A percentile compares a stretch with the other conserved stretches of the same genome.
Evolutionary conservation across 2,797 vertebrate genomes (phyloP).

Genomic region (Melanotaenia boesemani): DNA sequence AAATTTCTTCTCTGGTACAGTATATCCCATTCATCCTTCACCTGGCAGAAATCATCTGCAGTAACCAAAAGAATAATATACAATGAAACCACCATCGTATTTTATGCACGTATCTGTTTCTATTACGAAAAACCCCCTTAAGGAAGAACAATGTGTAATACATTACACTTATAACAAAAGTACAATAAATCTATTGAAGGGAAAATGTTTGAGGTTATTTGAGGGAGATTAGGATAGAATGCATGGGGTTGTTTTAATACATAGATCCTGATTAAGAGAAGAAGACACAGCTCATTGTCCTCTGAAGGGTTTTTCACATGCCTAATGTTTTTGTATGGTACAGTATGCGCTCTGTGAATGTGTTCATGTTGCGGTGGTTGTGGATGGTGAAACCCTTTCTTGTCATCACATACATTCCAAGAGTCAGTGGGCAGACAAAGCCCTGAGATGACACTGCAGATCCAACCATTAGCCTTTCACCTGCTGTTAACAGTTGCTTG

Average conservation of each 20-base stretch:
- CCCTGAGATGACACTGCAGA: slow-evolving; percentile 91
- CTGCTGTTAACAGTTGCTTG: slow-evolving; percentile 95
- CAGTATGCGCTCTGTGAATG: slow-evolving; percentile 26
- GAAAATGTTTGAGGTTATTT: slow-evolving; percentile 61
- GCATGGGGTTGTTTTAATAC: slow-evolving; percentile 55
- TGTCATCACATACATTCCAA: slow-evolving; percentile 98
- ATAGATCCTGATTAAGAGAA: slow-evolving; percentile 37
- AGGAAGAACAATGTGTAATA: slow-evolving; percentile 67
- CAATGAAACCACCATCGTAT: slow-evolving; percentile 37
- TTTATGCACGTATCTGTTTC: slow-evolving; percentile 63
- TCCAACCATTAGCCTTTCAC: slow-evolving; percentile 94
- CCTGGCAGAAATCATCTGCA: slow-evolving; percentile 39
- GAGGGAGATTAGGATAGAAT: slow-evolving; percentile 49
- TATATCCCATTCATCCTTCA: slow-evolving; percentile 42
- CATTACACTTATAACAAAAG: slow-evolving; percentile 42
- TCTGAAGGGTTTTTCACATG: slow-evolving; percentile 26
- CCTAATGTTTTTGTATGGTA: slow-evolving; percentile 47
- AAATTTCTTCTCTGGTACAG: slow-evolving; percentile 25
- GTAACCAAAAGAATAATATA: slow-evolving; percentile 54
- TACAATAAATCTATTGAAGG: slow-evolving; percentile 62
- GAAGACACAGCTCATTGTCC: slow-evolving; percentile 65
- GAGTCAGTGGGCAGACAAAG: slow-evolving; percentile 91
- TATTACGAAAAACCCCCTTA: slow-evolving; percentile 62
- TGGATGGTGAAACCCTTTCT: slow-evolving; percentile 79
- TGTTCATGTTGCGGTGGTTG: slow-evolving; percentile 49